Evolutionary conservation across 2,113 vertebrate genomes (phyloP), one percentile per base, ranked within the genome.

Genomic region (Lagenorhynchus albirostris): DNA sequence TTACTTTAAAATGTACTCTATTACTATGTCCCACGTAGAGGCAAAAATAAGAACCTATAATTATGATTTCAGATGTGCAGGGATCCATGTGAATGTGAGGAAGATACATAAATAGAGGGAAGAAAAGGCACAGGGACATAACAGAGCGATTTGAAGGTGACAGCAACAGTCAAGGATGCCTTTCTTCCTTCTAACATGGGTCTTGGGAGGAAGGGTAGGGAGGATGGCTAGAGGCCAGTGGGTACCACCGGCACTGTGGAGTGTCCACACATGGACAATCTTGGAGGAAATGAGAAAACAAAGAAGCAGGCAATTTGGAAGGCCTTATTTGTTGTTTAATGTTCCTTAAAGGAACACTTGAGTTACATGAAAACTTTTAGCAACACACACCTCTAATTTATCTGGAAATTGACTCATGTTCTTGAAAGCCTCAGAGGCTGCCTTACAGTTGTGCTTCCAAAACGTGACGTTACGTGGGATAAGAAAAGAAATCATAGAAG

Each of bases 1-100:
- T 53, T 81, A 25, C 26, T 76, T 70, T 81, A 55, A 94, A 92
- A 71, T 53, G 68, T 71, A 31, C 38, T 38, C n/a, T 41, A 25
- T 36, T 26, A 44, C 38, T 29, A 25, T 36, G 53, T 60, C 38
- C 50, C 73, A 67, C 76, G 73, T 47, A 85, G 71, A 80, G 20
- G 79, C 13, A 62, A 44, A 95, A 70, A 18, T 13, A 47, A 79
- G 58, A 62, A 47, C 36, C 93, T 80, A 7, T 21, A 36, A 84
- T 26, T 63, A 15, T 1, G 3, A 38, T 73, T 77, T 82, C 68
- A 67, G 53, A 36, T 38, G 93, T 55, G n/a, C 23, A 31, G 20
- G 23, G 29, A 9, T 36, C n/a, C 23, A 3, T 53, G 33, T 8
- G 91, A 63, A 29, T 1, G 15, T 60, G 33, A 60, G 33, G 62